Conservation (phyloP, 1,140 invertebrate genomes). For the Sycophaga agraensis region DNA sequence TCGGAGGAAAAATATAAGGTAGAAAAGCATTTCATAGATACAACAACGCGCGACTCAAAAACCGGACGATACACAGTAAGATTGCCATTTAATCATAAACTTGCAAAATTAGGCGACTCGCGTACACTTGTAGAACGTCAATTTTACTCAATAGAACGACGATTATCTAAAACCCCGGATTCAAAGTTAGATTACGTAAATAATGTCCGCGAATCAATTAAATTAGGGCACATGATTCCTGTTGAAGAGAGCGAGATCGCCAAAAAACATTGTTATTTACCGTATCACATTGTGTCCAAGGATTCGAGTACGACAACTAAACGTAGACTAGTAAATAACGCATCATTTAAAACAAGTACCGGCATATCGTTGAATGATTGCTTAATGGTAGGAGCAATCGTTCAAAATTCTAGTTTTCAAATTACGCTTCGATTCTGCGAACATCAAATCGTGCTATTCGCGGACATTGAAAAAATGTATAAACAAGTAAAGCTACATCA, state of each 20-base stretch:
- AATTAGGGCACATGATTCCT: not conserved
- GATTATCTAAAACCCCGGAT: not conserved
- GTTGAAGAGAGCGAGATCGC: not conserved
- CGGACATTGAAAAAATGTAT: conserved; percentile 18
- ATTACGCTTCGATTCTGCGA: not conserved
- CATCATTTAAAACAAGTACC: conserved; percentile 39
- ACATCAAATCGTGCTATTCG: not conserved
- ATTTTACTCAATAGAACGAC: not conserved
- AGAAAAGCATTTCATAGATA: not conserved
- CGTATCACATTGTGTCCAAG: conserved; percentile 6
- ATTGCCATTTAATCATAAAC: not conserved
- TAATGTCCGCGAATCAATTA: not conserved
- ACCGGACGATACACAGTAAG: not conserved
- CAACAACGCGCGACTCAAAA: not conserved
- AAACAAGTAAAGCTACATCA: not conserved
- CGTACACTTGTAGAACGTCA: not conserved
- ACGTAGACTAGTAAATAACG: conserved; percentile 31
- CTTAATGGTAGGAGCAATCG: conserved; percentile 46
- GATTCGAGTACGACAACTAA: not conserved
- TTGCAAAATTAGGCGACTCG: not conserved
- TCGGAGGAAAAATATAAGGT: not conserved
- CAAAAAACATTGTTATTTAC: not conserved
- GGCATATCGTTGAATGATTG: conserved; percentile 49
- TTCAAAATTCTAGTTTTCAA: not conserved
- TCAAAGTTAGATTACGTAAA: not conserved